Evolutionary conservation across 2,888 invertebrate genomes (phyloP), one percentile per base, ranked within the genome.

Genomic region (Leptopilina myrica): DNA sequence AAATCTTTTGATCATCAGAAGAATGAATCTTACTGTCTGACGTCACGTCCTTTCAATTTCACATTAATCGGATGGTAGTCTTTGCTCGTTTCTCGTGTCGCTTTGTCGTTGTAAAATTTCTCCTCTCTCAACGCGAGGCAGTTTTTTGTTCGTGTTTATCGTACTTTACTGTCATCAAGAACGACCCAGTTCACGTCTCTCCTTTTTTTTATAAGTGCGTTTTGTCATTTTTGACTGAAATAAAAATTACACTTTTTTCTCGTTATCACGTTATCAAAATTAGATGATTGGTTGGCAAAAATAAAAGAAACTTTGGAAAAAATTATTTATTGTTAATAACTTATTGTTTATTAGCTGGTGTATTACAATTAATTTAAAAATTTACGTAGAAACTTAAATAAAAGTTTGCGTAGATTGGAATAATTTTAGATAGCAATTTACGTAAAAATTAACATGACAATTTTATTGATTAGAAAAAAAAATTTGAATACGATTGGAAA

Each of bases 81-180:
- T 79, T 76, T 40, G 64, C 78, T 76, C 79, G 79, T 73, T 80
- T 78, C 66, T 76, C 79, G 62, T 76, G 77, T 76, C 76, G 79
- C 80, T 83, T 83, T 82, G 83, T 85, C 81, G 76, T 77, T 76
- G 78, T 33, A 81, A 83, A 81, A 83, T 82, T 80, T 85, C 82
- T 84, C 33, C 33, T 33, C 33, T 79, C 76, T 76, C 77, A 76
- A 11, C 76, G 43, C 53, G 62, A 40, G 77, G 75, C 53, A 69
- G 75, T 64, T 76, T 80, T 49, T 49, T 76, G 67, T 78, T 73
- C 65, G 73, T 81, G 78, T 77, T 69, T 76, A 49, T 33, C 65
- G 49, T 76, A 73, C 43, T 77, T 46, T 59, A 59, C 66, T 49
- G 14, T 76, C 64, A 79, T 81, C 76, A 79, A 76, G 64, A 66